Base-by-base conservation (phyloP, 2,797 vertebrate genomes). In the Falco cherrug region DNA sequence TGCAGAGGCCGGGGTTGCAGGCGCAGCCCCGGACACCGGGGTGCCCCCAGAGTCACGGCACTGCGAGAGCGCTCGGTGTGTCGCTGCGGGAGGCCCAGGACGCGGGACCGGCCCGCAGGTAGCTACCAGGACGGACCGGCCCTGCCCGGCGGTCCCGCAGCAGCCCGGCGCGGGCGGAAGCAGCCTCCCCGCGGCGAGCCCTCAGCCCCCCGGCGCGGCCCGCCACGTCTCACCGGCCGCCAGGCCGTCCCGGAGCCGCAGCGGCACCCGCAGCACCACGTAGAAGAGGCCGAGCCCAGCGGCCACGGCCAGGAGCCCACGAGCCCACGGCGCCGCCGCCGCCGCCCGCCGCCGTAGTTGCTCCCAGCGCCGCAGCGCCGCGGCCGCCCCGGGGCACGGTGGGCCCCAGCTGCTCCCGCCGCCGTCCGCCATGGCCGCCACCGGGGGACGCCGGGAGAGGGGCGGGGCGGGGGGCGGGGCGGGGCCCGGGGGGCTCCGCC, bases 221-320 rank as follows among this genome's bases (percentile, higher is more conserved):
- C 51, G 53, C 51, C 87, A 94, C 90, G 89, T 93, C 98, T 99
- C 98, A 99, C 99, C 99, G 96, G 99, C 99, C 91, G 98, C 98
- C 85, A 99, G 98, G 79, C 98, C 98, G 97, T 99, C 99, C 97
- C 99, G 99, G 82, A 99, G 98, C 96, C 99, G 99, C 94, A 99
- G 98, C 87, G 99, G 99, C 93, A 99, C 99, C 97, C 99, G 98
- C 97, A 99, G 98, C 91, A 35, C 74, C 15, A 98, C 98, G 97
- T 99, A 99, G 19, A 99, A 97, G 94, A 99, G 98, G 63, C 99
- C 98, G 65, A 99, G 97, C 84, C 98, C 98, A 98, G 98, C 97
- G 98, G 98, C 90, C 99, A 97, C 98, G 98, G 99, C 93, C 65
- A 96, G 41, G 50, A 99, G 95, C 80, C 98, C 98, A 87, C 99